A percentile compares a stretch with the other conserved stretches of the same genome.
These are phyloP conservation scores for Nesidiocoris tenuis DNA, from an alignment of 2,888 invertebrate species.

Conservation along the genomic window DNA sequence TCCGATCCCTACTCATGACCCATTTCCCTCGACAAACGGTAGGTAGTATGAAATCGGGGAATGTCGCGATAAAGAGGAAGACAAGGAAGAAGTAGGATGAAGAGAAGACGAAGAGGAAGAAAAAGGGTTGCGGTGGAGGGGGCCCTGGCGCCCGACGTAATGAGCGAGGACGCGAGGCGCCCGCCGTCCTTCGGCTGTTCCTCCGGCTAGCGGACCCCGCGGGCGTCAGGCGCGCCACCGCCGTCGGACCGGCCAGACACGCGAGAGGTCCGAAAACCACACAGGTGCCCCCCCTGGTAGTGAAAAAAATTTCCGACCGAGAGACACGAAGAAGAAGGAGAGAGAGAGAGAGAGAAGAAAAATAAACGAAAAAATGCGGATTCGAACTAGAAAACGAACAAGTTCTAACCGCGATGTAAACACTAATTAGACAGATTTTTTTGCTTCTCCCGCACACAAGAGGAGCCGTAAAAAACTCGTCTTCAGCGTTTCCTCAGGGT, in stretches of 20 bases:
- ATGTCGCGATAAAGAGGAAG: background rate
- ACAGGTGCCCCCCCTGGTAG: constrained; percentile 13
- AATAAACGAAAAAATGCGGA: background rate
- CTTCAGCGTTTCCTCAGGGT: constrained; percentile 1
- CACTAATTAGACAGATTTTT: constrained; percentile 9
- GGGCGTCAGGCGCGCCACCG: background rate
- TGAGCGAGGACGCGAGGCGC: constrained; percentile 34
- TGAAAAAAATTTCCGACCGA: background rate
- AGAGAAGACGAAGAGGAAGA: background rate
- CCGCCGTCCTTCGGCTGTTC: constrained; percentile 27
- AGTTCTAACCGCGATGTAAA: constrained; percentile 8
- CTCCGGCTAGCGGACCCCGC: background rate
- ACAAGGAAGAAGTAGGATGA: background rate
- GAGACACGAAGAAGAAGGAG: too few species aligned
- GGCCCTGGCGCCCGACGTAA: constrained; percentile 31
- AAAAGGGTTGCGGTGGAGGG: constrained; percentile 6
- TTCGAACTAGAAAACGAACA: background rate
- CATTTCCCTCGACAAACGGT: too few species aligned
- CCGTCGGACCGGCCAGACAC: background rate
- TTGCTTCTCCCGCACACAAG: background rate
- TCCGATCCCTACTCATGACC: too few species aligned
- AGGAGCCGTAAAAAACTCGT: background rate
- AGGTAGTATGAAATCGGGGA: too few species aligned
- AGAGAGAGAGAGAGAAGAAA: too few species aligned
- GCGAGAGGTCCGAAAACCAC: background rate